Conservation (phyloP, 2,113 vertebrate genomes). For the Pseudonaja textilis region DNA sequence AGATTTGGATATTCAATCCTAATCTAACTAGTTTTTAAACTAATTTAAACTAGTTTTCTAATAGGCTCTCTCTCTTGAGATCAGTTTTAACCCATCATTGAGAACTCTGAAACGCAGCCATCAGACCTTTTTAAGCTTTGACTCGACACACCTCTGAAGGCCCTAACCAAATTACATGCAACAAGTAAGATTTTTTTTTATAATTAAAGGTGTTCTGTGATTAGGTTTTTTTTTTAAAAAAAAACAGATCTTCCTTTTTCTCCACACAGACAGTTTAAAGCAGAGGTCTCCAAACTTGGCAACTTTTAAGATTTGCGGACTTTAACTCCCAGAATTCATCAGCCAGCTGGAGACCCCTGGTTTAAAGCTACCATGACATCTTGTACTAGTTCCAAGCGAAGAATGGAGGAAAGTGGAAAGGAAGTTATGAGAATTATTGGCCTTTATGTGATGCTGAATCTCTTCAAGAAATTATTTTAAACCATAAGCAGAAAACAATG, state of each 20-base stretch:
- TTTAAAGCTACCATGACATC: background rate
- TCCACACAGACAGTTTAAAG: background rate
- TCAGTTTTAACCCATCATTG: background rate
- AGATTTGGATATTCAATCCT: background rate
- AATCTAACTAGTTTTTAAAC: background rate
- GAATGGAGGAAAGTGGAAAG: background rate
- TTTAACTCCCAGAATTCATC: no score
- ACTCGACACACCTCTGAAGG: background rate
- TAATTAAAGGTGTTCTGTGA: background rate
- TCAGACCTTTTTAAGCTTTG: background rate
- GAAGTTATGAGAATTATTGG: background rate
- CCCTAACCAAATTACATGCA: background rate
- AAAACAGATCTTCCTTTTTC: background rate
- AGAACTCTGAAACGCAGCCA: background rate
- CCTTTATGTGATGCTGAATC: background rate
- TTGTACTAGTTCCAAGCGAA: background rate
- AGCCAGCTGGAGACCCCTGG: no score
- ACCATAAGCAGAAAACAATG: conserved; percentile 16
- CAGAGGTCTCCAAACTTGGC: no score
- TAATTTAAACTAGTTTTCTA: background rate
- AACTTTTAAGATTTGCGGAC: no score
- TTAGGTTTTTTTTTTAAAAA: background rate
- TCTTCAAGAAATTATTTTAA: conserved; percentile 11
- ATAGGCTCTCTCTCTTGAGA: background rate
- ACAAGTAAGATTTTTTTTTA: background rate